Conservation (phyloP, 2,888 invertebrate species). For the Sepioteuthis lessoniana region DNA sequence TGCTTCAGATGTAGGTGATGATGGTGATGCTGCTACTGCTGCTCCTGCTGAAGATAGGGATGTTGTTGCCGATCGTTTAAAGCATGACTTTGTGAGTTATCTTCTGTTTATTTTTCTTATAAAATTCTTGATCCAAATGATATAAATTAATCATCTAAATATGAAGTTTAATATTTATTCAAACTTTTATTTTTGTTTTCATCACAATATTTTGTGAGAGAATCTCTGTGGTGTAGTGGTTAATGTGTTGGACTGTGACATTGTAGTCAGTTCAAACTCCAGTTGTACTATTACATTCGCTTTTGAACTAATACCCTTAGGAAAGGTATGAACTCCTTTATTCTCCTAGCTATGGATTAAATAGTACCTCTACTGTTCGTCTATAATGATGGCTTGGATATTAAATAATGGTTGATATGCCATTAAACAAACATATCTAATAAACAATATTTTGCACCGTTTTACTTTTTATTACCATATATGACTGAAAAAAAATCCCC, state of each 20-base stretch:
- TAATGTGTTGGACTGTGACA: too few relatives aligned
- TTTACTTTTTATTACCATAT: neutral
- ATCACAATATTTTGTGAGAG: neutral
- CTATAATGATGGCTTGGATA: too few relatives aligned
- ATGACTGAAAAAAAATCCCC: neutral
- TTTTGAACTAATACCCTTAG: too few relatives aligned
- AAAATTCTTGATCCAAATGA: neutral
- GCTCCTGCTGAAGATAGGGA: slow-evolving; percentile 78
- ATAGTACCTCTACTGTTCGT: too few relatives aligned
- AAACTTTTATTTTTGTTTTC: neutral
- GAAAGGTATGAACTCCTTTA: too few relatives aligned
- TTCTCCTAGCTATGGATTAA: too few relatives aligned
- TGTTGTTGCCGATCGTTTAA: slow-evolving; percentile 82
- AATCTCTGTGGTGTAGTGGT: too few relatives aligned
- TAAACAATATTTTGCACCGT: neutral
- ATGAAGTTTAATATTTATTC: neutral
- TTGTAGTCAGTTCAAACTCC: too few relatives aligned
- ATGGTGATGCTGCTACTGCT: neutral
- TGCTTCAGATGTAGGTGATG: neutral
- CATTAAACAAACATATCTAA: too few relatives aligned
- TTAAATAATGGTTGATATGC: too few relatives aligned
- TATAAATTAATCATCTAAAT: neutral
- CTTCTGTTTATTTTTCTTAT: neutral
- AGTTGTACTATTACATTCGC: too few relatives aligned
- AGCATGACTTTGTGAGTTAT: slow-evolving; percentile 53